Evolutionary conservation across 1,140 invertebrate species (phyloP), one percentile per base, ranked within the genome.

Genomic region (Homarus americanus): DNA sequence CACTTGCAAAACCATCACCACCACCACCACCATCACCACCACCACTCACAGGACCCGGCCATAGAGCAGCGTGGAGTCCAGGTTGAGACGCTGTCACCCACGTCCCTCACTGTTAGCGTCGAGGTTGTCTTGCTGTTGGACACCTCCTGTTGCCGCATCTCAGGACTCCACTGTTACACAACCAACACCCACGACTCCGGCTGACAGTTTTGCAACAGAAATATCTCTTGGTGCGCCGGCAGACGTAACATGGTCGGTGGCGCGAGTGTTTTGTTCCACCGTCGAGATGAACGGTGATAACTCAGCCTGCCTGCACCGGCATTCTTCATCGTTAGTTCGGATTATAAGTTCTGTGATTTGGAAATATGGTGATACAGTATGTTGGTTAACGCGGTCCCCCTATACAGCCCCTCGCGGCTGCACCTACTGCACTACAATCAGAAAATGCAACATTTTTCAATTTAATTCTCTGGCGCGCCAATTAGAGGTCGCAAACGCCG

Each of bases 401-500:
- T 49, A 4, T 49, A 4, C 44, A 4, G 4, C 44, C 44, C 44
- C 15, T 7, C 15, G 4, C 44, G 4, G 44, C 44, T 12, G 44
- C 44, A 49, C 5, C 44, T 12, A 4, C 15, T 49, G 5, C 4
- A 4, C 44, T 49, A 15, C 44, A 49, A 49, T 7, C 15, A 4
- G 15, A 4, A 49, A 4, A 49, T 49, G 15, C 44, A 49, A 49
- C 44, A 49, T 49, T 49, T 49, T 49, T 49, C 44, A 49, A 7
- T 49, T 49, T 49, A 49, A 49, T 49, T 49, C 44, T 49, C 44
- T n/a, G n/a, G 34, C n/a, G 24, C 24, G 76, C 41, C 79, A 82
- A 82, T 82, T 82, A 82, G 79, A 49, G 36, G 75, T 38, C 15
- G 49, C 78, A 44, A 44, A n/a, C 41, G 41, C 49, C 79, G 41